Percentiles rank a stretch among this genome's conserved stretches.
These are phyloP conservation scores for Aurelia sp. DNA, from an alignment of 30 jellyfish, hydroid and myxozoan genomes.

Conservation along the genomic window DNA sequence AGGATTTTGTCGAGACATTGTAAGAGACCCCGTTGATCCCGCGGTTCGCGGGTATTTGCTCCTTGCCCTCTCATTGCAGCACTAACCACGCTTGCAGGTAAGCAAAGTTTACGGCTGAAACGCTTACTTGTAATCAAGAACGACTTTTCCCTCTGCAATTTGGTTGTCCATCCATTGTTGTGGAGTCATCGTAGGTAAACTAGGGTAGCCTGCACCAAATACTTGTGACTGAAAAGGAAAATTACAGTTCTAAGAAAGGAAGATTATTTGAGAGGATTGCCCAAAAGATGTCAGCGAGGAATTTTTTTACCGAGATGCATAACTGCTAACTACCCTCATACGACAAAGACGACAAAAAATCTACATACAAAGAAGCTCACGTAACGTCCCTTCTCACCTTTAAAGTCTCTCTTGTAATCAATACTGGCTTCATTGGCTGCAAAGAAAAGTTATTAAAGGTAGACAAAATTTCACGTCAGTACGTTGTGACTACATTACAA, in stretches of 20 bases:
- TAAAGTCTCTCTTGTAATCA: slow-evolving; percentile 86
- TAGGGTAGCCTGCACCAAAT: slow-evolving; percentile 96
- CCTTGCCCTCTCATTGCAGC: background rate
- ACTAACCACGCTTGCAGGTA: background rate
- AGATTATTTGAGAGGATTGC: too few species aligned
- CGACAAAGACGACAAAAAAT: background rate
- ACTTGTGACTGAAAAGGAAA: slow-evolving; percentile 66
- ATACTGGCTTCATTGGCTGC: slow-evolving; percentile 92
- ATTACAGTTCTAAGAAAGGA: too few species aligned
- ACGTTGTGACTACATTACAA: too few species aligned
- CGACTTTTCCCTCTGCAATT: slow-evolving; percentile 93
- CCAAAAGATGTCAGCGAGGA: too few species aligned
- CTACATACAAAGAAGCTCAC: background rate
- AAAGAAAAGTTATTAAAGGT: slow-evolving; percentile 6
- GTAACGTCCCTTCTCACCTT: slow-evolving; percentile 50
- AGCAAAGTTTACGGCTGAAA: background rate
- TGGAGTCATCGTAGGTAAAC: slow-evolving; percentile 91
- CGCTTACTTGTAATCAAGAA: slow-evolving; percentile 84
- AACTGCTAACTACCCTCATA: background rate
- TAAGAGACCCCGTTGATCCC: too few species aligned
- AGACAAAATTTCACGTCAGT: too few species aligned
- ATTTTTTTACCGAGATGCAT: too few species aligned
- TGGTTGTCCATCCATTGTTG: slow-evolving; percentile 93
- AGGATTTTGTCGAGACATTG: too few species aligned
- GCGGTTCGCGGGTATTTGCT: background rate